Percentiles rank a stretch among this genome's conserved stretches.
These are phyloP conservation scores for Epizoanthus stellaris DNA, from an alignment of 92 coral and sea anemone species.

Conservation along the genomic window DNA sequence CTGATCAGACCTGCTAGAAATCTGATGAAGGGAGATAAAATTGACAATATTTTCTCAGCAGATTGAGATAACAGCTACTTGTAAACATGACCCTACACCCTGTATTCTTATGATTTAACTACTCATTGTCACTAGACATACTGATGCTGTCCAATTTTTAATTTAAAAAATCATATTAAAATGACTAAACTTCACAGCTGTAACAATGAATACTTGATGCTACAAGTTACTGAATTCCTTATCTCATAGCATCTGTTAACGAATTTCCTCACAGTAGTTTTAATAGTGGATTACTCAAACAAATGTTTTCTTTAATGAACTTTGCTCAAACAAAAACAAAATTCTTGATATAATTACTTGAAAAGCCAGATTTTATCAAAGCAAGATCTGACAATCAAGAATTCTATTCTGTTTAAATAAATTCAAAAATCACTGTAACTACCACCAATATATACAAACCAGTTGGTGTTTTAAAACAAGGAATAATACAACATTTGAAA, in stretches of 20 bases:
- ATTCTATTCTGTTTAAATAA: neutral
- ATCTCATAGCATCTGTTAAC: neutral
- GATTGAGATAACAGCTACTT: neutral
- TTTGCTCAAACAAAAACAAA: neutral
- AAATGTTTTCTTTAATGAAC: conserved; percentile 9
- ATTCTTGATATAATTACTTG: neutral
- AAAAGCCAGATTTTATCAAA: conserved; percentile 12
- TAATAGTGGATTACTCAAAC: conserved; percentile 5
- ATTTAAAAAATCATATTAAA: neutral
- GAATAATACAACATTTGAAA: neutral
- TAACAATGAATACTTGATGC: neutral
- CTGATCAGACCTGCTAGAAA: neutral
- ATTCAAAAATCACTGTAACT: neutral
- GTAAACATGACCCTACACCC: neutral
- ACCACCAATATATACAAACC: neutral
- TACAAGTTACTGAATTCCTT: neutral
- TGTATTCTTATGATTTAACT: neutral
- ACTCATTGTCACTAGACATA: neutral
- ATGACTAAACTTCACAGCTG: neutral
- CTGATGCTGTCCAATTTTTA: neutral
- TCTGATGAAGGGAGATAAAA: neutral
- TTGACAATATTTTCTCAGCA: neutral
- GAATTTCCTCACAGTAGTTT: neutral
- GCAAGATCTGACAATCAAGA: neutral
- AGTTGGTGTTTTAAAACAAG: neutral